A percentile compares a stretch with the other conserved stretches of the same genome.
phyloP scores from a whole-genome alignment of 2,113 vertebrate species.

The Vombatus ursinus region DNA sequence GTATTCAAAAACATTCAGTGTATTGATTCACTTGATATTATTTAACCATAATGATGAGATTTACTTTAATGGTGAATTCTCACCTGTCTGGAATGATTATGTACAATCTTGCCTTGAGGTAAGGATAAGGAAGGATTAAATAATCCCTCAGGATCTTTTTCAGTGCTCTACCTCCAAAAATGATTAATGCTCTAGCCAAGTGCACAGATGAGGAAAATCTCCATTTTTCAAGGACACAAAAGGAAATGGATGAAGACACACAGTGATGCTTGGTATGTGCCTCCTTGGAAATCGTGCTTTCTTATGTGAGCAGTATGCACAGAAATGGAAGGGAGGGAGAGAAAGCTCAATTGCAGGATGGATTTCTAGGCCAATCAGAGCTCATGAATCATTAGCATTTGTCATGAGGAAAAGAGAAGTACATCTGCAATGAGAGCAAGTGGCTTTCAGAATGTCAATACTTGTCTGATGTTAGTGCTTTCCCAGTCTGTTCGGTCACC shows the following conservation, averaged over 20 bases:
- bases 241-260: not conserved
- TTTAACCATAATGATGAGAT: not conserved
- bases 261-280: not conserved
- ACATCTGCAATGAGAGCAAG: not conserved
- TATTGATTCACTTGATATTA: not conserved
- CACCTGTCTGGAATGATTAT: not conserved
- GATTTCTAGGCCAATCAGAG: not conserved
- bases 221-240: not conserved
- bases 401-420: not conserved
- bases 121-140: not conserved
- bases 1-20: not conserved
- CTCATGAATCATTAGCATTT: not conserved
- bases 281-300: not conserved
- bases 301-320: not conserved
- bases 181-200: not conserved
- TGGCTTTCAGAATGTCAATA: not conserved
- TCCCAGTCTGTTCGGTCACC: not conserved
- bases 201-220: not conserved
- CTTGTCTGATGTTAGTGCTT: accelerated
- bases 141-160: not conserved
- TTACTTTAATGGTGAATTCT: not conserved
- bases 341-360: not conserved
- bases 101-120: not conserved
- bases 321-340: not conserved
- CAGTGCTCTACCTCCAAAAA: not conserved